phyloP scores from a whole-genome alignment of 2,797 vertebrate species.

The Paratrypauchen microcephalus region DNA sequence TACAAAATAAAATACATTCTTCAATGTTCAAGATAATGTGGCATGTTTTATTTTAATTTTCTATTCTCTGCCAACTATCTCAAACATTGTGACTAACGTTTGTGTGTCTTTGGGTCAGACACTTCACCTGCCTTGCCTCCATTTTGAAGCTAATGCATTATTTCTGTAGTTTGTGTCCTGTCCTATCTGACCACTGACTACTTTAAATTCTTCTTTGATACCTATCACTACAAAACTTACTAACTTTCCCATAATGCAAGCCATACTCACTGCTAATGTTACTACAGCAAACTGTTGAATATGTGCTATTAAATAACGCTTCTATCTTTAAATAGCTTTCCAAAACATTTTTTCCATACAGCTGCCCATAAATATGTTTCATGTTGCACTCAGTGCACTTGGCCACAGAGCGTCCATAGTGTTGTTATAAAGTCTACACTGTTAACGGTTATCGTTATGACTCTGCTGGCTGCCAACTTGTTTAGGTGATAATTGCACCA shows the following conservation, averaged over 20 bases:
- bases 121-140: neutral
- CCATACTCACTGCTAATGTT: neutral
- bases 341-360: conserved; percentile 5
- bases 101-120: neutral
- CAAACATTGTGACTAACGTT: neutral
- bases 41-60: neutral
- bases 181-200: neutral
- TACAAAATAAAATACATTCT: neutral
- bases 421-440: conserved; percentile 64
- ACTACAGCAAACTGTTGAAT: conserved; percentile 43
- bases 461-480: conserved; percentile 55
- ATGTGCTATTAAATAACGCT: neutral
- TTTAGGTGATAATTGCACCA: conserved; percentile 72
- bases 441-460: conserved; percentile 71
- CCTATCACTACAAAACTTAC: neutral
- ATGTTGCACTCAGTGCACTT: conserved; percentile 29
- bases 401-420: conserved; percentile 45
- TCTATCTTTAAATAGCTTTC: neutral
- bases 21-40: neutral
- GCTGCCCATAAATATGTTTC: conserved; percentile 39
- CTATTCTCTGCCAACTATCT: neutral
- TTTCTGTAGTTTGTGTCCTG: neutral
- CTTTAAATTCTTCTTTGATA: neutral
- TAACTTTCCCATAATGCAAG: neutral
- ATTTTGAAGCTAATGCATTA: neutral